A percentile compares a stretch with the other conserved stretches of the same genome.
These are phyloP conservation scores for Calycopis cecrops DNA, from an alignment of 1,140 invertebrate genomes.

Conservation along the genomic window DNA sequence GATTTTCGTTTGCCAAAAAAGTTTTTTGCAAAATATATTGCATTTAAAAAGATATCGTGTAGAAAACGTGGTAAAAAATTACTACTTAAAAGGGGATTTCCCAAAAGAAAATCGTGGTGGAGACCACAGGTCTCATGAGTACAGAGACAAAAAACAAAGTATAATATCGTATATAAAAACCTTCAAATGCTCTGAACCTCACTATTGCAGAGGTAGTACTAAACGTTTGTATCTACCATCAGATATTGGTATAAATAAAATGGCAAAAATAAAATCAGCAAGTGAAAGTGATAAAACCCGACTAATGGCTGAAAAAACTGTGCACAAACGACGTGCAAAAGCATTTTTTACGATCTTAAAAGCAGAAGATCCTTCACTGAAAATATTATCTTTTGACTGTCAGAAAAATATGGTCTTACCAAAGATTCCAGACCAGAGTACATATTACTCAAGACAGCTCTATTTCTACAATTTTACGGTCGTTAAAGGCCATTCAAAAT, in stretches of 20 bases:
- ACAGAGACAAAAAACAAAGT: too few relatives aligned
- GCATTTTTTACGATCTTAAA: constrained; percentile 8
- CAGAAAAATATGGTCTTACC: constrained; percentile 42
- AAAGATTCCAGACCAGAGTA: constrained; percentile 43
- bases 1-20: constrained; percentile 6
- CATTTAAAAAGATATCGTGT: not conserved
- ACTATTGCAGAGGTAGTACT: too few relatives aligned
- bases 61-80: constrained; percentile 3
- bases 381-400: constrained; percentile 32
- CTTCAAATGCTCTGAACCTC: too few relatives aligned
- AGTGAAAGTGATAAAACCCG: not conserved
- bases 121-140: too few relatives aligned
- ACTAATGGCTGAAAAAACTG: not conserved
- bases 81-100: not conserved
- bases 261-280: too few relatives aligned
- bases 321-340: not conserved
- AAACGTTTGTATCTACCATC: too few relatives aligned
- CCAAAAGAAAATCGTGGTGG: not conserved
- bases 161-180: too few relatives aligned
- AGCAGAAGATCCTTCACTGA: not conserved
- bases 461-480: constrained; percentile 47
- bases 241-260: too few relatives aligned
- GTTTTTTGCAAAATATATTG: constrained; percentile 1
- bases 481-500: constrained; percentile 27
- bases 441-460: constrained; percentile 45